Percentiles rank a stretch among this genome's conserved stretches.
phyloP scores from a whole-genome alignment of 2,113 vertebrate genomes.

The Cnemophilus loriae region DNA sequence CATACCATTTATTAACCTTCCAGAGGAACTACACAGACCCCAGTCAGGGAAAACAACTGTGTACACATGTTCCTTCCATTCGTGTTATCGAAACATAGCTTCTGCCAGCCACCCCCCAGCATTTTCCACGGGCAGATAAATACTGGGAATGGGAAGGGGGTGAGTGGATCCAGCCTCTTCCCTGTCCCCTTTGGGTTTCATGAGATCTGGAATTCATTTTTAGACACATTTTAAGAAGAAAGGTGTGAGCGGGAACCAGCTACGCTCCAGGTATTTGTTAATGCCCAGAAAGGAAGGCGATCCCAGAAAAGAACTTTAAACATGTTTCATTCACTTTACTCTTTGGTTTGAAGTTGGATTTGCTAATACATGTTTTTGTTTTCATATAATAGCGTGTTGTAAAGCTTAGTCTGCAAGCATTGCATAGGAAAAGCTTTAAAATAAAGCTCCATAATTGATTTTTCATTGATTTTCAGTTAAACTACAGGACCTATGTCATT shows the following conservation, averaged over 20 bases:
- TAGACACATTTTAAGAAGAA: neutral
- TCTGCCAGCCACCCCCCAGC: neutral
- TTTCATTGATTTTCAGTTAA: neutral
- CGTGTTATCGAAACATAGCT: neutral
- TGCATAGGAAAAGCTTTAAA: neutral
- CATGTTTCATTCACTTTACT: neutral
- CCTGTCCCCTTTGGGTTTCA: neutral
- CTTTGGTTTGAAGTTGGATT: neutral
- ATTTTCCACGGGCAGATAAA: neutral
- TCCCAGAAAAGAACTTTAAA: neutral
- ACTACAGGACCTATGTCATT: neutral
- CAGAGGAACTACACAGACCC: conserved; percentile 17
- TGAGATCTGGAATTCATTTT: neutral
- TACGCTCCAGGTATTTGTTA: neutral
- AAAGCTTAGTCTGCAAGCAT: neutral
- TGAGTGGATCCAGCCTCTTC: neutral
- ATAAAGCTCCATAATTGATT: neutral
- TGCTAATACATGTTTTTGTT: neutral
- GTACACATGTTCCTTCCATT: conserved; percentile 27
- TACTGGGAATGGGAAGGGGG: neutral
- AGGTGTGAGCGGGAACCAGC: neutral
- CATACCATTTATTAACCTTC: conserved; percentile 59
- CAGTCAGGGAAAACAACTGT: conserved; percentile 44
- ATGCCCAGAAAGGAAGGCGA: neutral
- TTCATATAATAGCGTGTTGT: neutral